Conservation (phyloP, 2,888 invertebrate genomes). For the Acanthacorydalis orientalis region DNA sequence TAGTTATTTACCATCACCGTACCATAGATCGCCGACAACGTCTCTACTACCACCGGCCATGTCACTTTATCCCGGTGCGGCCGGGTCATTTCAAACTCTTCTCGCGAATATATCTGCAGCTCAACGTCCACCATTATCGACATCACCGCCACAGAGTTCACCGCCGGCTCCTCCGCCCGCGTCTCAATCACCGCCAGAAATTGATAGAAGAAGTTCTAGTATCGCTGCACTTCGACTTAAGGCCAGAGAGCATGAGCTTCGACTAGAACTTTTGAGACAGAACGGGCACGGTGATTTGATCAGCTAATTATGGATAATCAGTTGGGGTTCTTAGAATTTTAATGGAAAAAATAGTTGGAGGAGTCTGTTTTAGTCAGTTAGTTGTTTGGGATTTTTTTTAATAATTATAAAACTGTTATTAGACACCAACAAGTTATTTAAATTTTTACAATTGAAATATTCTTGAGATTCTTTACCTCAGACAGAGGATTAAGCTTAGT, state of each 20-base stretch:
- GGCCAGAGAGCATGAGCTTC: constrained; percentile 76
- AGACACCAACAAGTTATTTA: no score
- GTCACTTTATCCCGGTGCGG: constrained; percentile 35
- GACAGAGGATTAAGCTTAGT: no score
- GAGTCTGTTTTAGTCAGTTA: neutral
- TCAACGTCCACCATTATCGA: constrained; percentile 28
- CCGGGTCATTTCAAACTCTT: constrained; percentile 67
- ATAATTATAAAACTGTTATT: neutral
- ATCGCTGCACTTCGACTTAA: constrained; percentile 75
- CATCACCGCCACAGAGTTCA: constrained; percentile 33
- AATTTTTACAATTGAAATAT: no score
- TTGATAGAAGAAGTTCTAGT: constrained; percentile 70
- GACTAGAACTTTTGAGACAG: constrained; percentile 67
- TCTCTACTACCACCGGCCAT: constrained; percentile 46
- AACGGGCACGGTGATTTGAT: constrained; percentile 58
- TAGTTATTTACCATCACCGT: constrained; percentile 37
- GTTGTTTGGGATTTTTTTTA: neutral
- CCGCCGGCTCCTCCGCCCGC: constrained; percentile 32
- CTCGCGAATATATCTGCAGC: constrained; percentile 61
- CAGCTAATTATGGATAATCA: constrained; percentile 37
- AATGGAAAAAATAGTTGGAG: neutral
- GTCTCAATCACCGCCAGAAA: constrained; percentile 38
- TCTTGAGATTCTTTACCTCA: no score
- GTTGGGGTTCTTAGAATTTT: neutral
- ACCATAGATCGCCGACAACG: constrained; percentile 26